Base-by-base conservation (phyloP, 2,888 invertebrate genomes). In the Epirrita christyi region DNA sequence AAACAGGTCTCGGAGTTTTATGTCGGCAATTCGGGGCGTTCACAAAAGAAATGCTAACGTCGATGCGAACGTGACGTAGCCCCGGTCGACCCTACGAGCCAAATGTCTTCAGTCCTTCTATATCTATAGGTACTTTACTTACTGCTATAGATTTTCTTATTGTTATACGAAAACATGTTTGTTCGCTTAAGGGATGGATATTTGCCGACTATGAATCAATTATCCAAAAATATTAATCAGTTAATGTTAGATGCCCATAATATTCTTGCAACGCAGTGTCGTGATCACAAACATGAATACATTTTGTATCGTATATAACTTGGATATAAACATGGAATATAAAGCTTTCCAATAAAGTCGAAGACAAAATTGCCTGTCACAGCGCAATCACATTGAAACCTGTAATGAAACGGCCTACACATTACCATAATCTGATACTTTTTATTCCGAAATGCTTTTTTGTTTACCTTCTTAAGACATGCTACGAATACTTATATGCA, bases 41-140 rank as follows among this genome's bases (percentile, higher is more conserved):
- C 85, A 90, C 90, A 90, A 90, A 89, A 89, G 90, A 90, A 90
- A 88, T 85, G 89, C 85, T 83, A 84, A 83, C 85, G 81, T 76
- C 71, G 81, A 73, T 72, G 78, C 71, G 80, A 75, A 86, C 88
- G 86, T 86, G 86, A 83, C 80, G 73, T 70, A 64, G 75, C 71
- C 71, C 71, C 66, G 60, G 66, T 67, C 71, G 66, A 64, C 70
- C 71, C 70, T 51, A 67, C 59, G 36, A 55, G 45, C 51, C 42
- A 53, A 60, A 55, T 55, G 40, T 51, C 59, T 51, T 46, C 37
- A 14, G 32, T 11, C 9, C 1, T 6, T 40, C 52, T 50, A 46
- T 59, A 59, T 10, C 55, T 60, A 64, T 63, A 60, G 50, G 32
- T 48, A 40, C 50, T 60, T 63, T 63, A 60, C 50, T 7, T 29